Conservation (phyloP, 2,888 invertebrate genomes). For the Ormia ochracea region DNA sequence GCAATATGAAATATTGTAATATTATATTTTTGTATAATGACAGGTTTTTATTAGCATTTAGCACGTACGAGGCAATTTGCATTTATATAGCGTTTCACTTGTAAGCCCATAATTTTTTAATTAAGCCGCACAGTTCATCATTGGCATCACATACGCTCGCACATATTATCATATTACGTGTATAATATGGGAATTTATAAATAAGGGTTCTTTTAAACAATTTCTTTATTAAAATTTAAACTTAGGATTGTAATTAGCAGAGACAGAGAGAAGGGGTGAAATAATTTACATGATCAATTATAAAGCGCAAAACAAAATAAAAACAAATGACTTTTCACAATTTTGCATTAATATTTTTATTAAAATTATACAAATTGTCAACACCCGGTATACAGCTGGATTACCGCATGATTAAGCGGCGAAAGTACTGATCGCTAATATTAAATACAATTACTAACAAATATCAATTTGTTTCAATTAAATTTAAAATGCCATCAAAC, state of each 20-base stretch:
- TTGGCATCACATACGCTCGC: conserved; percentile 26
- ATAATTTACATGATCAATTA: conserved; percentile 40
- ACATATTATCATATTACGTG: neutral
- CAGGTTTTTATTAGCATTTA: conserved; percentile 31
- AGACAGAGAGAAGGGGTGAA: neutral
- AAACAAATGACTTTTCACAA: conserved; percentile 36
- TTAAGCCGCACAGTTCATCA: conserved; percentile 69
- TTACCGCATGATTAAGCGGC: neutral
- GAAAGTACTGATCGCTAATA: neutral
- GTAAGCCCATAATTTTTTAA: conserved; percentile 74
- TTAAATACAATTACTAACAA: neutral
- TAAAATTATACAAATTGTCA: conserved; percentile 32
- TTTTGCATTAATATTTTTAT: conserved; percentile 54
- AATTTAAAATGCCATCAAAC: neutral
- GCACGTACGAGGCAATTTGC: conserved; percentile 67
- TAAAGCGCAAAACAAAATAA: conserved; percentile 1
- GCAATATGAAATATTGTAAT: conserved; percentile 36
- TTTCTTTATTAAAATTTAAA: neutral
- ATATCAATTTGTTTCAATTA: conserved; percentile 38
- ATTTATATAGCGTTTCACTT: conserved; percentile 73
- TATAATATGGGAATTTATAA: conserved; percentile 16
- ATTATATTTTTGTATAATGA: conserved; percentile 6
- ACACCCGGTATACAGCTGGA: neutral
- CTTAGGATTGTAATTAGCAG: neutral
- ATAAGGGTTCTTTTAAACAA: conserved; percentile 5